Evolutionary conservation across 1,140 invertebrate genomes (phyloP).

Genomic region (Muscidifurax raptorellus): DNA sequence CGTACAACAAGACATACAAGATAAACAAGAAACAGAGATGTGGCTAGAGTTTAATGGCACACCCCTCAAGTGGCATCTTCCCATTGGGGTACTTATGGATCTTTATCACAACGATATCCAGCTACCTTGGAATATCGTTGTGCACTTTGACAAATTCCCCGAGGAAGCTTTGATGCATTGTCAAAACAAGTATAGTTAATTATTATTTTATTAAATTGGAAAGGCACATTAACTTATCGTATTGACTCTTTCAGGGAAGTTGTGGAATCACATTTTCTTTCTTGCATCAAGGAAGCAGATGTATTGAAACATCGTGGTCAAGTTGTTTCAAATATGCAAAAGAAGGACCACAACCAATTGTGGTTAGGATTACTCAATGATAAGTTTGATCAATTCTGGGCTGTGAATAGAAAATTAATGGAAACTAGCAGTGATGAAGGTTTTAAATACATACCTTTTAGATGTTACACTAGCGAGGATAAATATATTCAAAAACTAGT

Average conservation of each 20-base stretch:
- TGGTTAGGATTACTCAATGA: constrained; percentile 97
- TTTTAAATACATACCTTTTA: constrained; percentile 95
- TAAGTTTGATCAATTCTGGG: constrained; percentile 99
- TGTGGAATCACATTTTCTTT: constrained; percentile 95
- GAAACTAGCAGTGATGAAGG: constrained; percentile 85
- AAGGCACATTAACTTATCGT: not conserved
- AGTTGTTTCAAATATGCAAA: constrained; percentile 96
- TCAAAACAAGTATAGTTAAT: constrained; percentile 81
- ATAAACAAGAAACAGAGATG: constrained; percentile 91
- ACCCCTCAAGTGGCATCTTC: constrained; percentile 97
- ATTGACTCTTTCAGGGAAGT: constrained; percentile 83
- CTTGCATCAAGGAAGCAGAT: constrained; percentile 98
- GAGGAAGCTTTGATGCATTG: constrained; percentile 87
- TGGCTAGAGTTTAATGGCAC: constrained; percentile 96
- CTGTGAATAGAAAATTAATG: constrained; percentile 96
- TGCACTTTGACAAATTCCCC: constrained; percentile 96
- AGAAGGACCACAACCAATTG: constrained; percentile 97
- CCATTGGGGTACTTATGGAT: constrained; percentile 96
- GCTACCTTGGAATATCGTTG: constrained; percentile 94
- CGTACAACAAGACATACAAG: constrained; percentile 87
- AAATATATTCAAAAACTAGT: constrained; percentile 86
- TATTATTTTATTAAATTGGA: constrained; percentile 45
- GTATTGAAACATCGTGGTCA: constrained; percentile 95
- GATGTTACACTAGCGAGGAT: constrained; percentile 89
- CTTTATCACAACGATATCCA: constrained; percentile 83